Base-by-base conservation (phyloP, 2,113 vertebrate genomes). In the Tenrec ecaudatus region DNA sequence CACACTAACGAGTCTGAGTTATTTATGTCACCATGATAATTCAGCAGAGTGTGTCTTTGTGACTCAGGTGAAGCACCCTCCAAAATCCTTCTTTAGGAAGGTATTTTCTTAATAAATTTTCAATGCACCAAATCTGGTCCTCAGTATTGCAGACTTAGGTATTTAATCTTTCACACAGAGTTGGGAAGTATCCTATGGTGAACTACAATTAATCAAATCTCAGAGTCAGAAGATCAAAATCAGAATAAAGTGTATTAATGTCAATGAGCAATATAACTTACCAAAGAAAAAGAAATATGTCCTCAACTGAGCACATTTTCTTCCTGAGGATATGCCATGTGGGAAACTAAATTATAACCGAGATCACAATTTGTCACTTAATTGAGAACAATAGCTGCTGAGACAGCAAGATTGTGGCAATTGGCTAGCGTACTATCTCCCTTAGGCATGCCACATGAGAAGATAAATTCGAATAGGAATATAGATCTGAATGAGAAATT, bases 161-260 rank as follows among this genome's bases (percentile, higher is more conserved):
- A 20, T 60, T 77, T 87, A 66, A 71, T 90, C 93, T 95, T 89
- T n/a, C 68, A 25, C 20, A 62, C 40, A 77, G 23, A 47, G 3
- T 68, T 58, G 66, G 6, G 36, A 73, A 27, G 36, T 84, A 81
- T 33, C 40, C 75, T 90, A 66, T 57, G 7, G 6, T 86, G 25
- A 96, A n/a, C 10, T 90, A 53, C 11, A 27, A 23, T 71, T 33
- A 89, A 77, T 53, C 57, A 93, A 90, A 87, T 4, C 25, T 86
- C 77, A 66, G 53, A 89, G 64, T 82, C 3, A 47, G 0, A 91
- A 91, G 66, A 53, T 12, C 79, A 53, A 68, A 83, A 80, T 91
- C n/a, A 73, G 43, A 93, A 94, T 90, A 33, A 68, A 94, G 14
- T 86, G 14, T 47, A 16, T 80, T 86, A 53, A 86, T 86, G 12